Percentiles rank a stretch among this genome's conserved stretches.
These are phyloP conservation scores for Seriola rivoliana DNA, from an alignment of 2,113 vertebrate species.

Conservation along the genomic window DNA sequence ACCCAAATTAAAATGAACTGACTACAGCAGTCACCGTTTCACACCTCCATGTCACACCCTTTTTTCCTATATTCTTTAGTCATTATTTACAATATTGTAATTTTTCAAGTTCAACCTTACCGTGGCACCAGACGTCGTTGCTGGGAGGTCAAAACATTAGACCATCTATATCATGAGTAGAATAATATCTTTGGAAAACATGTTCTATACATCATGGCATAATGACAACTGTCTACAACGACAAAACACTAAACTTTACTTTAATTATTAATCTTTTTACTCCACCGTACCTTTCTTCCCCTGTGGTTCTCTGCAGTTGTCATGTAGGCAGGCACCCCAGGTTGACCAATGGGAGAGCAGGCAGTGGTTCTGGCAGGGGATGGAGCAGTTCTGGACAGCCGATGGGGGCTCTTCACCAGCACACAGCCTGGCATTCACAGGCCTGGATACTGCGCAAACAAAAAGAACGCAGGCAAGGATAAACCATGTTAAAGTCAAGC, in stretches of 20 bases:
- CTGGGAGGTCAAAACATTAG: background rate
- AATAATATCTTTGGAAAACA: background rate
- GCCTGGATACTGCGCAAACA: constrained; percentile 87
- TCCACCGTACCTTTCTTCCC: constrained; percentile 87
- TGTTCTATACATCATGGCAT: background rate
- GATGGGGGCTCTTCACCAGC: constrained; percentile 82
- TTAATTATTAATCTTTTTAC: background rate
- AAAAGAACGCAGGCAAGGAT: constrained; percentile 34
- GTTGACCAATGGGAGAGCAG: constrained; percentile 88
- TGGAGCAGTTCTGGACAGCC: constrained; percentile 86
- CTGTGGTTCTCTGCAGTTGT: constrained; percentile 90
- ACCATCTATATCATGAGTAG: background rate
- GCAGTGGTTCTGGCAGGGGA: constrained; percentile 88
- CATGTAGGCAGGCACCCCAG: constrained; percentile 90
- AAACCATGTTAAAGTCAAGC: constrained; percentile 32
- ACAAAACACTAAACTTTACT: too few species aligned
- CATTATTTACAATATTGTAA: background rate
- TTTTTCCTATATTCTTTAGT: background rate
- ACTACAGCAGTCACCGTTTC: too few species aligned
- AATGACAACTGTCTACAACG: background rate
- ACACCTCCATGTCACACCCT: background rate
- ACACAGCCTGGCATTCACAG: constrained; percentile 88
- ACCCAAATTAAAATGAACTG: background rate
- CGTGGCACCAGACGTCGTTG: background rate
- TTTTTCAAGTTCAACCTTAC: too few species aligned